Evolutionary conservation across 92 coral and sea anemone species (phyloP).

Genomic region (Micromussa lordhowensis): DNA sequence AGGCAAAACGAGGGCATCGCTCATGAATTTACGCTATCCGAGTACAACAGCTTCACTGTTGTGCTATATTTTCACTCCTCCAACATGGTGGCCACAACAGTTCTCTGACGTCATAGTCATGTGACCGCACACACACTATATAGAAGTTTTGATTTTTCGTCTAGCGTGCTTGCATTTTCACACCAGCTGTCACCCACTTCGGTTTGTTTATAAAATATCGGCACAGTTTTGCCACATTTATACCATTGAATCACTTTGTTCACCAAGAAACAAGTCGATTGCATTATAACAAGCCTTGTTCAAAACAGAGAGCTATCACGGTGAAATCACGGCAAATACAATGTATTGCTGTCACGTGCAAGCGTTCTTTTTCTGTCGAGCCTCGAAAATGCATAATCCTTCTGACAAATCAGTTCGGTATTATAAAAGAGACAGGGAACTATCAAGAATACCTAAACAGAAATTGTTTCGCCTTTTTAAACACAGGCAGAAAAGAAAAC

Average conservation of each 20-base stretch:
- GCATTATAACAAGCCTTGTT: constrained; percentile 42
- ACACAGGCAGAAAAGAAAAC: constrained; percentile 49
- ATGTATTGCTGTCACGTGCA: constrained; percentile 31
- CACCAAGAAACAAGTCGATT: constrained; percentile 57
- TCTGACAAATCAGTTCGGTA: constrained; percentile 52
- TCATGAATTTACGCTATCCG: constrained; percentile 30
- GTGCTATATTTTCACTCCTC: neutral
- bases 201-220: too few relatives aligned
- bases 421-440: constrained; percentile 51
- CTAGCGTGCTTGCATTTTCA: too few relatives aligned
- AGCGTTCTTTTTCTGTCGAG: constrained; percentile 42
- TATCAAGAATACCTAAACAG: constrained; percentile 50
- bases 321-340: constrained; percentile 53
- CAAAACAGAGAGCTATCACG: constrained; percentile 55
- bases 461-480: constrained; percentile 49
- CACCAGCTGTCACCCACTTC: too few relatives aligned
- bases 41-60: constrained; percentile 27
- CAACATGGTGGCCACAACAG: neutral
- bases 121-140: neutral
- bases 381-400: constrained; percentile 43
- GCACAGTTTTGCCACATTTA: too few relatives aligned
- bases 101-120: neutral
- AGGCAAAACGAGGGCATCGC: constrained; percentile 53
- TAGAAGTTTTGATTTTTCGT: too few relatives aligned
- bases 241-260: constrained; percentile 55